These are phyloP conservation scores for Microchirus variegatus DNA, from an alignment of 2,797 vertebrate species.

Conservation along the genomic window DNA sequence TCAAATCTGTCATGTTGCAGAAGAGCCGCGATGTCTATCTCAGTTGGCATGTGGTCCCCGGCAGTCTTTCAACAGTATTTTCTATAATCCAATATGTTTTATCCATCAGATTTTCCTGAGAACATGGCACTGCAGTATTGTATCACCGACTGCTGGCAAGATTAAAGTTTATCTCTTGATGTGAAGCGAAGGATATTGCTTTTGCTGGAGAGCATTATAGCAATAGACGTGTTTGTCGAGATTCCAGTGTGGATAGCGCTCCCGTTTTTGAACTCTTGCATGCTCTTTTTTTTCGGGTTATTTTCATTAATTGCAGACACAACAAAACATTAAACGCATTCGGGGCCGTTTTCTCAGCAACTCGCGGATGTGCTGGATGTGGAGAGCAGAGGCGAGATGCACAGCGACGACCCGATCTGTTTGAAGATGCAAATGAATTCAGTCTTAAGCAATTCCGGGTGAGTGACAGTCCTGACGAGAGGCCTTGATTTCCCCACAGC, in stretches of 20 bases:
- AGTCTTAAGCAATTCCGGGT: conserved; percentile 55
- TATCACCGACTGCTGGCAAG: neutral
- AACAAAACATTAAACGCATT: conserved; percentile 10
- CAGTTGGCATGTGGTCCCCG: neutral
- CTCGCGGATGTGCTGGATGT: conserved; percentile 5
- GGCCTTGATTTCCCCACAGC: conserved; percentile 63
- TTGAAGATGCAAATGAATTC: conserved; percentile 67
- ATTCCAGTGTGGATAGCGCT: conserved; percentile 5
- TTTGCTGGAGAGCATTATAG: neutral
- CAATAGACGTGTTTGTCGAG: conserved; percentile 1
- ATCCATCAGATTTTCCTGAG: conserved; percentile 3
- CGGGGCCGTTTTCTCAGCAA: conserved; percentile 1
- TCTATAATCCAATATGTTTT: neutral
- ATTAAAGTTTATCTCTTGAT: conserved; percentile 19
- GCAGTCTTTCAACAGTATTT: conserved; percentile 5
- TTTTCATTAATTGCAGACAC: neutral
- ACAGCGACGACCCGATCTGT: conserved; percentile 40
- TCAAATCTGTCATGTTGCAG: neutral
- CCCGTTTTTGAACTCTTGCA: neutral
- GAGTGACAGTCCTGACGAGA: conserved; percentile 62
- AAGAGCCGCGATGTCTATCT: conserved; percentile 1
- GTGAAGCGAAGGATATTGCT: conserved; percentile 30
- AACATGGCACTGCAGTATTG: conserved; percentile 12
- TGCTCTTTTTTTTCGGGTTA: neutral
- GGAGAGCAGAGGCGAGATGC: conserved; percentile 22